Percentiles rank a stretch among this genome's conserved stretches.
phyloP scores from a whole-genome alignment of 2,113 vertebrate species.

The Pseudolaguvia tuberculata region DNA sequence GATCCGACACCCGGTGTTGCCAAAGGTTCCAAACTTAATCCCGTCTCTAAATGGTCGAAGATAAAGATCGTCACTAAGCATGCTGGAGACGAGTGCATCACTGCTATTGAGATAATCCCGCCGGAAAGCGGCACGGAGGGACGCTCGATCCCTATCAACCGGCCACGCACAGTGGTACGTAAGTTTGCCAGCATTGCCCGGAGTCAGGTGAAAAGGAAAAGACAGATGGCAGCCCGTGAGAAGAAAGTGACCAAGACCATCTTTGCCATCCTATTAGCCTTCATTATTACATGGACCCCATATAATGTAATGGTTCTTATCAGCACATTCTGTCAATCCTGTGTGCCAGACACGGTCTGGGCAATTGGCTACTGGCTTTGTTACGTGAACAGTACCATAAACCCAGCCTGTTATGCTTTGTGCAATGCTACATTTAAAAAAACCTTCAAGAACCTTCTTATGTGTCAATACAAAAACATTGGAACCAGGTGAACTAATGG shows the following conservation, averaged over 20 bases:
- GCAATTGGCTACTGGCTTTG: constrained; percentile 97
- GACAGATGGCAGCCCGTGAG: constrained; percentile 95
- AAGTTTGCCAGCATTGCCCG: constrained; percentile 97
- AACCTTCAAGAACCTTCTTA: constrained; percentile 94
- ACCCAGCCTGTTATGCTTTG: constrained; percentile 95
- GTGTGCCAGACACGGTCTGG: constrained; percentile 91
- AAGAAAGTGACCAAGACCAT: constrained; percentile 98
- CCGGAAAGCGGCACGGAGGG: constrained; percentile 74
- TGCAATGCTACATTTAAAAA: constrained; percentile 99
- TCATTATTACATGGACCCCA: constrained; percentile 97
- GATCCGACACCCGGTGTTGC: constrained; percentile 23
- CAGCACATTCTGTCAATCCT: constrained; percentile 92
- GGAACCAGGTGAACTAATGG: constrained; percentile 85
- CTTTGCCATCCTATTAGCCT: constrained; percentile 94
- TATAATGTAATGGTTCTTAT: constrained; percentile 99
- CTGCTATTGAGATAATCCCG: constrained; percentile 89
- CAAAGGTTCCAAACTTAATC: constrained; percentile 57
- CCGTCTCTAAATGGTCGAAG: constrained; percentile 89
- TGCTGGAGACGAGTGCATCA: constrained; percentile 88
- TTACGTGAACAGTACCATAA: constrained; percentile 98
- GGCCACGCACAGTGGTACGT: constrained; percentile 81
- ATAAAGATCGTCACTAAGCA: constrained; percentile 98
- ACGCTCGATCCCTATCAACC: constrained; percentile 75
- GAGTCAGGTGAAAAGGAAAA: constrained; percentile 93
- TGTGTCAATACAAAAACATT: constrained; percentile 97